These are phyloP conservation scores for Bothrops jararaca DNA, from an alignment of 2,113 vertebrate species.

Conservation along the genomic window DNA sequence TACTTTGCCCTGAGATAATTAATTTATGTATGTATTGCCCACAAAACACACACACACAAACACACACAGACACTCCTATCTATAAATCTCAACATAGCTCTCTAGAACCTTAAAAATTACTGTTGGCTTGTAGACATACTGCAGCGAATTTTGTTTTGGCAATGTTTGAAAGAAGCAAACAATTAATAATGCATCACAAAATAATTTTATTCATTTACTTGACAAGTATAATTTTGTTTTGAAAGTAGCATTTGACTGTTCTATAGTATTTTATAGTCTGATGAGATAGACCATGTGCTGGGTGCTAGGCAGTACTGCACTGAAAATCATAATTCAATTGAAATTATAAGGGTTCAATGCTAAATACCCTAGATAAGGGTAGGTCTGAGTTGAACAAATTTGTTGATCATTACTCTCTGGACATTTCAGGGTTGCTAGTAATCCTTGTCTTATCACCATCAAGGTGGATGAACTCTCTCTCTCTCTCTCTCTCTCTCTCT, in stretches of 20 bases:
- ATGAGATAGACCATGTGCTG: background rate
- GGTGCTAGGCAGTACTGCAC: background rate
- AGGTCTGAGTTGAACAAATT: background rate
- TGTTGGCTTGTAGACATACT: background rate
- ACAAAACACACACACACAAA: background rate
- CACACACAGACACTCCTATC: background rate
- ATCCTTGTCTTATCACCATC: too few relatives aligned
- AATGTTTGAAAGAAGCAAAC: slow-evolving; percentile 13
- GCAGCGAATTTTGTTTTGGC: background rate
- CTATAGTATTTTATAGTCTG: background rate
- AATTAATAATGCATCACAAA: slow-evolving; percentile 19
- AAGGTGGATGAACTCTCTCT: too few relatives aligned
- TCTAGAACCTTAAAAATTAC: background rate
- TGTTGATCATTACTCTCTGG: background rate
- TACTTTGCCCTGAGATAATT: background rate
- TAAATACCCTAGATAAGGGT: background rate
- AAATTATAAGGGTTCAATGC: background rate
- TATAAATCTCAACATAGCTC: background rate
- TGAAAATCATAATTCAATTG: background rate
- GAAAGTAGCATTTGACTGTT: background rate
- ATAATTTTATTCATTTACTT: slow-evolving; percentile 11
- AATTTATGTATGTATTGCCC: background rate
- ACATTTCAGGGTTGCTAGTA: background rate
- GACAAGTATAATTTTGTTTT: slow-evolving; percentile 26
- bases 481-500: too few relatives aligned